phyloP scores from a whole-genome alignment of 2,888 invertebrate species.

The Agonopterix subpropinquella region DNA sequence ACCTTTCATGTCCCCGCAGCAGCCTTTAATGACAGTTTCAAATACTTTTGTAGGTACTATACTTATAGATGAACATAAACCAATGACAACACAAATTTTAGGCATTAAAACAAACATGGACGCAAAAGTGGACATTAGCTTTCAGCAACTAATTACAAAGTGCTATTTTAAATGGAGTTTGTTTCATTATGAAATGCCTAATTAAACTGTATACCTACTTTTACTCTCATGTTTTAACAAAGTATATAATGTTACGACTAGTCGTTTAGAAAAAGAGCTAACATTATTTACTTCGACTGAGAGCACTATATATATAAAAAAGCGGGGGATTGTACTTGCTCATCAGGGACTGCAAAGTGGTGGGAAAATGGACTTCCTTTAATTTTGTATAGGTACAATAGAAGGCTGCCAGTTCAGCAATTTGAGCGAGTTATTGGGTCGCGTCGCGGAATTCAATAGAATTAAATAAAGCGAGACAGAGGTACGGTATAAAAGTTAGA shows the following conservation, averaged over 20 bases:
- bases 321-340: constrained; percentile 22
- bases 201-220: neutral
- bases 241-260: neutral
- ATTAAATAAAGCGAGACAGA: constrained; percentile 39
- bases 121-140: too few species aligned
- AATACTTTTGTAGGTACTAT: too few species aligned
- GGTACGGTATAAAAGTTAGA: constrained; percentile 29
- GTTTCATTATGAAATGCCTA: too few species aligned
- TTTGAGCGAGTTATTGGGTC: constrained; percentile 42
- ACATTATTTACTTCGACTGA: constrained; percentile 25
- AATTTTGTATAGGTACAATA: constrained; percentile 43
- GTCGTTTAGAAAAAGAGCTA: too few species aligned
- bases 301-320: constrained; percentile 14
- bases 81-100: too few species aligned
- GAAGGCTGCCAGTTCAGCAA: constrained; percentile 37
- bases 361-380: constrained; percentile 50
- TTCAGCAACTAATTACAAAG: too few species aligned
- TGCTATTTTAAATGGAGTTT: too few species aligned
- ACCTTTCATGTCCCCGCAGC: constrained; percentile 14
- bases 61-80: too few species aligned
- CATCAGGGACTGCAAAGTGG: constrained; percentile 29
- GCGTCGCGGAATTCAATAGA: constrained; percentile 35
- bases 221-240: neutral
- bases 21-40: neutral
- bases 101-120: too few species aligned